Base-by-base conservation (phyloP, 2,797 vertebrate species). In the Alexandromys oeconomus region DNA sequence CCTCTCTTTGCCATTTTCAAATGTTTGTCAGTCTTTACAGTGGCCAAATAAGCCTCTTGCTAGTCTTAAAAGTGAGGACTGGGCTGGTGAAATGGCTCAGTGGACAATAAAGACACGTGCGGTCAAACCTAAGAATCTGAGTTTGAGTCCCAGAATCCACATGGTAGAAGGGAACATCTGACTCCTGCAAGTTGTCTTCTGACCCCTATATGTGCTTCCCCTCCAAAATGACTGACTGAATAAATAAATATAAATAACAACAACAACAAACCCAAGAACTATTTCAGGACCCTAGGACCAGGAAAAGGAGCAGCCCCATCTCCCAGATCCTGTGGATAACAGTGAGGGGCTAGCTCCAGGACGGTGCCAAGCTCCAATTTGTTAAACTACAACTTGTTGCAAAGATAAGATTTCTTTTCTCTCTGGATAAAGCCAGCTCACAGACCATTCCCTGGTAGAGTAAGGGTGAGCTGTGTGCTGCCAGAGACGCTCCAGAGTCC, bases 401-500 rank as follows among this genome's bases (percentile, higher is more conserved):
- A 61, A 90, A 94, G 37, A 63, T 10, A 43, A 74, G 65, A 6
- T n/a, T 93, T 37, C 67, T 40, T 91, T 95, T 59, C 37, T 54
- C 77, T 85, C 67, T 78, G n/a, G 61, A 63, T 90, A 80, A 92
- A 93, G 71, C 27, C 25, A 51, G 48, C 71, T 65, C 14, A 27
- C 6, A 69, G 61, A 46, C 10, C 31, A 40, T 84, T 80, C 46
- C 13, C 59, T 40, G 9, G 21, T n/a, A 59, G 79, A 85, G 61
- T 8, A 71, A 84, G 74, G 61, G 57, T 23, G 37, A 76, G 37
- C 37, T 48, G 0, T 27, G 57, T 27, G 69, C 37, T 71, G 29
- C 21, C 46, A 61, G 34, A 13, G 21, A 8, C 9, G 48, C 31
- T 31, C 34, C 81, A 1, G 17, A 76, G 51, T 59, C 31, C 82